A percentile compares a stretch with the other conserved stretches of the same genome.
Evolutionary conservation across 2,888 invertebrate genomes (phyloP).

Genomic region (Dysmachus trigonus): DNA sequence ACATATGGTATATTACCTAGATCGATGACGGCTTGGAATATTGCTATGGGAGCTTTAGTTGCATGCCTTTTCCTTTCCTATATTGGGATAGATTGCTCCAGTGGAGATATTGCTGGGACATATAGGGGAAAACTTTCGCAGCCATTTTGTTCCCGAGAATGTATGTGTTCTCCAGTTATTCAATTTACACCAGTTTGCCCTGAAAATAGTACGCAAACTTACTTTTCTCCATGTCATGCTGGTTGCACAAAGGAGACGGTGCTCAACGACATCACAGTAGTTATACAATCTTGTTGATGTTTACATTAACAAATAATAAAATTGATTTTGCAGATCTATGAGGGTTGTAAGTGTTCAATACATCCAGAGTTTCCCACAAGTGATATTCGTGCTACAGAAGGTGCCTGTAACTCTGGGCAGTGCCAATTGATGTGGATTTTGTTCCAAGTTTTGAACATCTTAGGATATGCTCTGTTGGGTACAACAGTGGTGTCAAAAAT

Average conservation of each 20-base stretch:
- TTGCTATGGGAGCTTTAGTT: slow-evolving; percentile 63
- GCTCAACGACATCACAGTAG: slow-evolving; percentile 63
- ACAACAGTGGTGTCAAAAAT: slow-evolving; percentile 64
- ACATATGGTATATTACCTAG: slow-evolving; percentile 51
- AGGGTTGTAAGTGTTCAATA: slow-evolving; percentile 66
- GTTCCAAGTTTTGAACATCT: slow-evolving; percentile 64
- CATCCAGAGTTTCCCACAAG: slow-evolving; percentile 53
- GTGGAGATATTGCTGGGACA: slow-evolving; percentile 65
- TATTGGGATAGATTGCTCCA: slow-evolving; percentile 65
- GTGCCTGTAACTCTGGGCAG: slow-evolving; percentile 66
- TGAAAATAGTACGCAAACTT: slow-evolving; percentile 67
- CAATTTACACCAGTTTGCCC: slow-evolving; percentile 73
- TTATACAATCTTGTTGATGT: slow-evolving; percentile 19
- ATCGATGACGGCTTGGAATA: slow-evolving; percentile 66
- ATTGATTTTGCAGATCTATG: slow-evolving; percentile 62
- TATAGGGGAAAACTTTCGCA: slow-evolving; percentile 62
- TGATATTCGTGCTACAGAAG: slow-evolving; percentile 64
- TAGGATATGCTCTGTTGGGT: slow-evolving; percentile 62
- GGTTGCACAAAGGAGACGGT: slow-evolving; percentile 68
- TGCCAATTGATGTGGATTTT: slow-evolving; percentile 67
- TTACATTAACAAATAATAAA: background rate
- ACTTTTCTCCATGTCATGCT: slow-evolving; percentile 78
- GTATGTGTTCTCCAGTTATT: slow-evolving; percentile 65
- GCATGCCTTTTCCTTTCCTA: slow-evolving; percentile 64
- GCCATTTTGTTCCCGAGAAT: slow-evolving; percentile 68